Percentiles rank a stretch among this genome's conserved stretches.
Evolutionary conservation across 2,797 vertebrate species (phyloP).

Genomic region (Spinibarbus caldwelli): DNA sequence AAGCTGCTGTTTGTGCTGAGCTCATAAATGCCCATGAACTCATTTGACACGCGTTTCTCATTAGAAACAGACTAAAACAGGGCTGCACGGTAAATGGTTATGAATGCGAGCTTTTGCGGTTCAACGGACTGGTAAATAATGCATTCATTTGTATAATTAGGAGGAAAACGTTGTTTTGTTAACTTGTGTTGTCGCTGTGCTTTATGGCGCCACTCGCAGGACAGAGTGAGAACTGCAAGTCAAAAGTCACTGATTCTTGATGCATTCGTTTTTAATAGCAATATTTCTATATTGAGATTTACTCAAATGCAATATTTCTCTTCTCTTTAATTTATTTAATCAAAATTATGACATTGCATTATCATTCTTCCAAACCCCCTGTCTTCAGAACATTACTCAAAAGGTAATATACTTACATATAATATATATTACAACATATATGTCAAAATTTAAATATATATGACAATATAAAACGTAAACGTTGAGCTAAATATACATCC

Average conservation of each 20-base stretch:
- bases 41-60: neutral
- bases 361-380: neutral
- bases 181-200: neutral
- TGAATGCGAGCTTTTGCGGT: neutral
- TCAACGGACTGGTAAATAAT: neutral
- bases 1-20: neutral
- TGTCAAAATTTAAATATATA: too few relatives aligned
- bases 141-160: constrained; percentile 12
- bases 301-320: neutral
- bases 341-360: neutral
- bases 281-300: neutral
- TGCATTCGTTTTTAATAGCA: neutral
- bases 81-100: neutral
- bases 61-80: neutral
- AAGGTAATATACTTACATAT: neutral
- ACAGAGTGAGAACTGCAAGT: neutral
- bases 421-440: neutral
- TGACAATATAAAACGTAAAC: neutral
- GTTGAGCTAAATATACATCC: neutral
- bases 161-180: neutral
- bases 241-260: too few relatives aligned
- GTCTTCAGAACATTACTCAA: neutral
- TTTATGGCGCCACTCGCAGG: neutral
- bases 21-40: neutral
- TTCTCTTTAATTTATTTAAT: neutral